These are phyloP conservation scores for Xiphophorus hellerii DNA, from an alignment of 2,113 vertebrate genomes.

Conservation along the genomic window DNA sequence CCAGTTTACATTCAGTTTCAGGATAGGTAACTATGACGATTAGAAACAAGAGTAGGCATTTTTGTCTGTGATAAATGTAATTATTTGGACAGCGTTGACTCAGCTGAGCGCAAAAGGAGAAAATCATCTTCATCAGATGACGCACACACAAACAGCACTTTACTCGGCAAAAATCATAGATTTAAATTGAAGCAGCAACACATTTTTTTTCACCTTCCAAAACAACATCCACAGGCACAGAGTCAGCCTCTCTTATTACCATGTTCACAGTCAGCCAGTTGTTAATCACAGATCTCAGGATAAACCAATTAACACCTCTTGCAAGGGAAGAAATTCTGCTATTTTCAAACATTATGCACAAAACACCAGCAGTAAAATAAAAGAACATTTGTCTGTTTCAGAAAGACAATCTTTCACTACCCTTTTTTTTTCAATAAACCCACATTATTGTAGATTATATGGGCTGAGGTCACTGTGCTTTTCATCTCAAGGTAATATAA, in stretches of 20 bases:
- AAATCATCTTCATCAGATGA: background rate
- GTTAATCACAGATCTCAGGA: conserved; percentile 18
- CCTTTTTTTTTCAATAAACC: conserved; percentile 40
- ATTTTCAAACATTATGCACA: conserved; percentile 15
- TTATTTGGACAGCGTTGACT: conserved; percentile 36
- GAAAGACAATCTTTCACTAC: conserved; percentile 9
- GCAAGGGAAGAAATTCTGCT: conserved; percentile 1
- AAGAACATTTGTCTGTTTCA: conserved; percentile 26
- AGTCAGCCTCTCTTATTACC: conserved; percentile 38
- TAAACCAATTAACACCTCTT: conserved; percentile 47
- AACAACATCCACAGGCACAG: conserved; percentile 19
- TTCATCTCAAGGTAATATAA: conserved; percentile 34
- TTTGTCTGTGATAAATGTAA: conserved; percentile 26
- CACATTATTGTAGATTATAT: conserved; percentile 16
- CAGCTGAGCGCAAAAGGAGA: conserved; percentile 39
- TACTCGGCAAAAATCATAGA: conserved; percentile 15
- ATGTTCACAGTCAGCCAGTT: conserved; percentile 41
- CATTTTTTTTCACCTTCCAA: conserved; percentile 14
- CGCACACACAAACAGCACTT: background rate
- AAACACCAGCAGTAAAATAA: conserved; percentile 14
- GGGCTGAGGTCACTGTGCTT: conserved; percentile 17
- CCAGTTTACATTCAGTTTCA: background rate
- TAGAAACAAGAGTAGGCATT: background rate
- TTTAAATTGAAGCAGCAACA: conserved; percentile 28
- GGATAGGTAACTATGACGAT: background rate